A percentile compares a stretch with the other conserved stretches of the same genome.
These are phyloP conservation scores for Danio kyathit DNA, from an alignment of 2,797 vertebrate species.

Conservation along the genomic window DNA sequence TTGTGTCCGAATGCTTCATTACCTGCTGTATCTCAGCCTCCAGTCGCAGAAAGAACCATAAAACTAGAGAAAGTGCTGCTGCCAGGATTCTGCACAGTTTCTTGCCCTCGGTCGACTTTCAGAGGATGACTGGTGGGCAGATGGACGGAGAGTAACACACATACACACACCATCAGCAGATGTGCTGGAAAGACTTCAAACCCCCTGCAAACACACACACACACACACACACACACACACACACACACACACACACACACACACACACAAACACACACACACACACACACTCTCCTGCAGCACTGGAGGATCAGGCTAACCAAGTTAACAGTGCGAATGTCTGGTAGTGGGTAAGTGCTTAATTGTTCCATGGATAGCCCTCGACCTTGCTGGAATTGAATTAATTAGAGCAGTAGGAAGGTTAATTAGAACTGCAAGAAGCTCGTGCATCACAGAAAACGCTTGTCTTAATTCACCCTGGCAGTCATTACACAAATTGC, in stretches of 20 bases:
- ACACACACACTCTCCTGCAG: neutral
- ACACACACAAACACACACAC: conserved; percentile 31
- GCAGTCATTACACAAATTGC: conserved; percentile 76
- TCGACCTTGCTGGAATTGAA: conserved; percentile 82
- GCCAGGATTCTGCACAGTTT: conserved; percentile 45
- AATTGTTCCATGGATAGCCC: conserved; percentile 80
- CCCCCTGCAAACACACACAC: conserved; percentile 24
- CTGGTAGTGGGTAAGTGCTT: conserved; percentile 65
- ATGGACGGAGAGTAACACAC: conserved; percentile 55
- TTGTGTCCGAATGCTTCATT: conserved; percentile 77
- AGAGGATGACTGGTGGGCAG: conserved; percentile 42
- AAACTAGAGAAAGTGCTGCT: conserved; percentile 51
- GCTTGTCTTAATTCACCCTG: conserved; percentile 78
- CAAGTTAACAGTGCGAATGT: conserved; percentile 55
- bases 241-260: neutral
- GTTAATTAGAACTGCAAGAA: conserved; percentile 84
- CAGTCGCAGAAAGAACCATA: conserved; percentile 47
- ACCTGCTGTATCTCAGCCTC: conserved; percentile 57
- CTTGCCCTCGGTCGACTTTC: conserved; percentile 53
- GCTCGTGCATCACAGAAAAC: conserved; percentile 80
- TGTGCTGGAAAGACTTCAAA: conserved; percentile 25
- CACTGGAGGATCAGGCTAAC: conserved; percentile 52
- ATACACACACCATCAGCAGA: conserved; percentile 28
- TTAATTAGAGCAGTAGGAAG: conserved; percentile 84
- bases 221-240: too few species aligned